phyloP scores from a whole-genome alignment of 2,797 vertebrate genomes.

The Potorous gilbertii region DNA sequence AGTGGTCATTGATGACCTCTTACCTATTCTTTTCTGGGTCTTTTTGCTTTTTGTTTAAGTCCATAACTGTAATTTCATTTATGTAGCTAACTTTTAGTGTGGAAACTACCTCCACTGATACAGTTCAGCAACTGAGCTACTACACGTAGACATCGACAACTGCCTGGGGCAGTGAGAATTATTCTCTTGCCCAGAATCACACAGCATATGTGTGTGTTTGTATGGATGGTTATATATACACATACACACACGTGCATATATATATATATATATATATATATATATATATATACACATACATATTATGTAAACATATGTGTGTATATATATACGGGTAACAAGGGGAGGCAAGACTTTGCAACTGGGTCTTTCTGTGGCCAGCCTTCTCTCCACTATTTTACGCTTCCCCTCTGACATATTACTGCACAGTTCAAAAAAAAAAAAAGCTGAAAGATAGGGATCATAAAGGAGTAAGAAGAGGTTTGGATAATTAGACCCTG shows the following conservation, averaged over 20 bases:
- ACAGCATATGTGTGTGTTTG: background rate
- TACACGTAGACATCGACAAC: background rate
- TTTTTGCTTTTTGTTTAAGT: background rate
- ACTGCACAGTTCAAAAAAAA: background rate
- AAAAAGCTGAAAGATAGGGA: conserved; percentile 5
- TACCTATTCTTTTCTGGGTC: background rate
- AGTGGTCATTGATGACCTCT: background rate
- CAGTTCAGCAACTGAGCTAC: background rate
- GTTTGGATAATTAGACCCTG: conserved; percentile 14
- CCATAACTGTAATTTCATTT: background rate
- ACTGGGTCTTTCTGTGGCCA: background rate
- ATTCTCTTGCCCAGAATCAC: background rate
- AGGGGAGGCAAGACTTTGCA: background rate
- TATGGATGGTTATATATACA: background rate
- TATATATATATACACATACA: background rate
- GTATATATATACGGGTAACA: background rate
- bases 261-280: background rate
- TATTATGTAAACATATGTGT: background rate
- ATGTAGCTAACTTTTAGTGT: background rate
- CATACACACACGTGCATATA: background rate
- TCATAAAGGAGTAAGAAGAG: conserved; percentile 17
- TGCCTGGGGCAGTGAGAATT: background rate
- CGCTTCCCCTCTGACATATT: background rate
- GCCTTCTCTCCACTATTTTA: background rate
- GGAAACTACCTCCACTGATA: background rate